These are phyloP conservation scores for Escarpia spicata DNA, from an alignment of 2,888 invertebrate genomes.

Conservation along the genomic window DNA sequence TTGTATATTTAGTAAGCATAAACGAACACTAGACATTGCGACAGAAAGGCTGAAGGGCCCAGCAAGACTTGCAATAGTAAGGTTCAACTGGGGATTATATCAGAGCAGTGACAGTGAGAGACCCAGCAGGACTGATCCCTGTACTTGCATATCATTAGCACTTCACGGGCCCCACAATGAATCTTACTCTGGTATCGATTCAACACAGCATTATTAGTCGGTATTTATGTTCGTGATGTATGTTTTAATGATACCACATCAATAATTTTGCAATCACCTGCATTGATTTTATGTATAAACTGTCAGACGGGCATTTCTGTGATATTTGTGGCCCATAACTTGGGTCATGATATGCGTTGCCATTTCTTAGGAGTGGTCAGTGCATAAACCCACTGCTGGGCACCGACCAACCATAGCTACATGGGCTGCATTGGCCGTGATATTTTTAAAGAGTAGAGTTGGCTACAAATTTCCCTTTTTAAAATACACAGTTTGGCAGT, in stretches of 20 bases:
- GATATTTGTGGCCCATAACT: neutral
- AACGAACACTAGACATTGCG: neutral
- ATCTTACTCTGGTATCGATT: neutral
- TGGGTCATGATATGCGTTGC: neutral
- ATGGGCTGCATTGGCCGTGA: neutral
- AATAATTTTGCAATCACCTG: neutral
- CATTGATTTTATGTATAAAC: conserved; percentile 3
- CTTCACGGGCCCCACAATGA: neutral
- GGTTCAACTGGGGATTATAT: neutral
- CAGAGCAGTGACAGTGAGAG: neutral
- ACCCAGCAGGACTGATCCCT: neutral
- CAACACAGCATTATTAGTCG: neutral
- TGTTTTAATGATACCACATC: conserved; percentile 2
- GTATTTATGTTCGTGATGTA: neutral
- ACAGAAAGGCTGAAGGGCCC: neutral
- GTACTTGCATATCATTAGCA: neutral
- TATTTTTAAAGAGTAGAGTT: too few relatives aligned
- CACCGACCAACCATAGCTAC: neutral
- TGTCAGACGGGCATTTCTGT: neutral
- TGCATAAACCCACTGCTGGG: neutral
- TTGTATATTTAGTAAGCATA: neutral
- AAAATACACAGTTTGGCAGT: too few relatives aligned
- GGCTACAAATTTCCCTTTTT: too few relatives aligned
- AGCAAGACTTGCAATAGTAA: neutral
- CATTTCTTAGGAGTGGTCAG: neutral